phyloP scores from a whole-genome alignment of 2,888 invertebrate species.

The Lottia gigantea region DNA sequence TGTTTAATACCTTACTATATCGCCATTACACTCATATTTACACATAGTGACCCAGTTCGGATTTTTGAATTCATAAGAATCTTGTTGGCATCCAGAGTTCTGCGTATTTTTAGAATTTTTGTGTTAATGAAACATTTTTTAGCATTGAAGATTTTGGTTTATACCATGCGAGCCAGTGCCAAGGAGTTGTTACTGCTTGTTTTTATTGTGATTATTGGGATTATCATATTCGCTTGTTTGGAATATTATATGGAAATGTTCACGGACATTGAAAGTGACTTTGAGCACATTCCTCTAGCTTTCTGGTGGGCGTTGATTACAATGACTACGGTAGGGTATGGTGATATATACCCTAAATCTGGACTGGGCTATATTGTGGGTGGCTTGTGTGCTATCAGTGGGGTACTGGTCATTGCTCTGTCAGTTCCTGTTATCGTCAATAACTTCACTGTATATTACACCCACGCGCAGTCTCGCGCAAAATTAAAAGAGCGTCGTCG shows the following conservation, averaged over 20 bases:
- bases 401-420: conserved; percentile 47
- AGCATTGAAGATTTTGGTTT: conserved; percentile 48
- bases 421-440: conserved; percentile 52
- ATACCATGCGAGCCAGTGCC: conserved; percentile 46
- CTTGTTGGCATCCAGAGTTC: conserved; percentile 40
- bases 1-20: conserved; percentile 47
- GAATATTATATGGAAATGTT: conserved; percentile 51
- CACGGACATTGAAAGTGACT: conserved; percentile 35
- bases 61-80: conserved; percentile 41
- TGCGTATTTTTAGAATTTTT: conserved; percentile 48
- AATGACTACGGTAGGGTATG: conserved; percentile 85
- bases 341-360: conserved; percentile 45
- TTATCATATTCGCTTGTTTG: conserved; percentile 47
- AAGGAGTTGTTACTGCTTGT: conserved; percentile 45
- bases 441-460: conserved; percentile 50
- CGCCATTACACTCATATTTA: conserved; percentile 39
- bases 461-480: conserved; percentile 46
- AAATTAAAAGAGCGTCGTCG: conserved; percentile 38
- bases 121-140: conserved; percentile 48
- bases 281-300: conserved; percentile 76
- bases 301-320: conserved; percentile 91
- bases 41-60: conserved; percentile 39
- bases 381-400: conserved; percentile 46
- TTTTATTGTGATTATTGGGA: conserved; percentile 43
- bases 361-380: conserved; percentile 45